Base-by-base conservation (phyloP, 1,140 invertebrate genomes). In the Drosophila pruinosa region DNA sequence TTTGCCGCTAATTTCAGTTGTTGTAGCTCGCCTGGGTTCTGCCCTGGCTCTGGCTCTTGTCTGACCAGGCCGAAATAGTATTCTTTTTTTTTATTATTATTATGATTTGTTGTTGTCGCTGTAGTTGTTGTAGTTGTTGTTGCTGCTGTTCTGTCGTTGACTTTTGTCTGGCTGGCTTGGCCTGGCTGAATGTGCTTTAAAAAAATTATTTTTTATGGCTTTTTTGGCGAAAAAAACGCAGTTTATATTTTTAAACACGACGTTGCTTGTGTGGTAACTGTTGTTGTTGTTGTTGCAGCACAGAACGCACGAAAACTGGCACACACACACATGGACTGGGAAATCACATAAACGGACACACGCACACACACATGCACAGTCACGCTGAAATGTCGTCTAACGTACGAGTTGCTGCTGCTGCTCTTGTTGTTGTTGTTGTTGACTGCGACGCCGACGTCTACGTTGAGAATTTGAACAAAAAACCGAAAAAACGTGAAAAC, bases 141-240 rank as follows among this genome's bases (percentile, higher is more conserved):
- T 36, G 17, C 47, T 61, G 54, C 15, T 58, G 50, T 41, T 34
- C 57, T 77, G 71, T 62, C 69, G 79, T 81, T 85, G 81, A 86
- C 81, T 86, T 76, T 80, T 76, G 79, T 78, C 63, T 65, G 64
- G 31, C 24, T 47, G 38, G 72, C 54, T 19, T 43, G 38, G 41
- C 14, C 50, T 22, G 52, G 62, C 52, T 12, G 39, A 65, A 39
- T 59, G 47, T 34, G 80, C 74, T 78, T 88, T 73, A 79, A 77
- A 38, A 53, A 63, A 59, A 22, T 58, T 52, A 34, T 67, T 78
- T 86, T 88, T 89, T 82, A 88, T 89, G 72, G 75, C 68, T 78
- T 88, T 83, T 88, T 88, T 82, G 82, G 82, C 82, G 82, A 86
- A 86, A 86, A 86, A 89, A 78, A 78, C 78, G 78, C 78, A 78